Evolutionary conservation across 2,797 vertebrate species (phyloP), one percentile per base, ranked within the genome.

Genomic region (Knipowitschia caucasica): DNA sequence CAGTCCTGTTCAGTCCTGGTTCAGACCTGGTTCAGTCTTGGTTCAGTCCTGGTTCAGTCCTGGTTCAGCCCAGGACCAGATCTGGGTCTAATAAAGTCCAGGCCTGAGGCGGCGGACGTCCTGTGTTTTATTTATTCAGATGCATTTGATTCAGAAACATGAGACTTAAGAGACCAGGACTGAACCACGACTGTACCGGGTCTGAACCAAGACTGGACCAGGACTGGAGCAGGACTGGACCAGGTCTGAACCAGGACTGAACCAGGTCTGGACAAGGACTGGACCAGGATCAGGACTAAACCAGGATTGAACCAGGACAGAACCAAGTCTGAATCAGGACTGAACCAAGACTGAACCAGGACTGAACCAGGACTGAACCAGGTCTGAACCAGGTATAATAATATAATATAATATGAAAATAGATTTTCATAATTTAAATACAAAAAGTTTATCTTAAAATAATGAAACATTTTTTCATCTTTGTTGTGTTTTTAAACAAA

Each of bases 121-220:
- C 42, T 44, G 42, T 15, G 24, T 26, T 44, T 44, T 44, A 44
- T 44, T 44, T 44, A 44, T 44, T 43, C 40, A 43, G 21, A 43
- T 43, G 40, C 11, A 14, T 43, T 43, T 43, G 21, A 43, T 43
- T 43, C 40, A 43, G 40, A 43, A 43, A 43, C 40, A 43, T 24
- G 40, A 43, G 21, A 43, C 40, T 15, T 5, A n/a, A 39, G 36
- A 44, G 14, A 45, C 24, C 42, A 20, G 17, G 36, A 39, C 21
- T 24, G 25, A 43, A 23, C 9, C 9, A 40, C 7, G 3, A 21
- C 38, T 23, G 10, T 11, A 24, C 39, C 11, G 6, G 38, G 39
- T 3, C 39, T 42, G 24, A 42, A 42, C 36, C 36, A 44, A 23
- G 11, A n/a, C 12, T 43, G 25, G 25, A 42, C 39, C 36, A 23